These are phyloP conservation scores for Dreissena rostriformis DNA, from an alignment of 1,140 invertebrate genomes.

Conservation along the genomic window DNA sequence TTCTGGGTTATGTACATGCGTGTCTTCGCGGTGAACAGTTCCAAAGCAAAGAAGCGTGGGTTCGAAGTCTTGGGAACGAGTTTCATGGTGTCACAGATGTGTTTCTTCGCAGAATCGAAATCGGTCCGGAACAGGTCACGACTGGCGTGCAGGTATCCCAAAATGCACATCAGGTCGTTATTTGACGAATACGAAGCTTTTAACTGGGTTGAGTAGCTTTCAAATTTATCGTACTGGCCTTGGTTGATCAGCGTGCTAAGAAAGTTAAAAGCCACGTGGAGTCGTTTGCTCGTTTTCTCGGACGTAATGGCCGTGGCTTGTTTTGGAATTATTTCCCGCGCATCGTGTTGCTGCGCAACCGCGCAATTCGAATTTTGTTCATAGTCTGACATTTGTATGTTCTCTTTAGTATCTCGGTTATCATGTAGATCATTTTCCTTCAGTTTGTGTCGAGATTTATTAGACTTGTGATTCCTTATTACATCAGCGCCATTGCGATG, in stretches of 20 bases:
- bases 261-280: constrained; percentile 58
- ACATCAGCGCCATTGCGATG: too few species aligned
- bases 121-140: constrained; percentile 56
- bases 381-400: too few species aligned
- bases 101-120: constrained; percentile 56
- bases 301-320: constrained; percentile 3
- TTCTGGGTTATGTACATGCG: constrained; percentile 59
- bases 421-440: too few species aligned
- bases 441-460: too few species aligned
- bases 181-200: constrained; percentile 26
- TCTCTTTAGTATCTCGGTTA: too few species aligned
- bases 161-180: constrained; percentile 56
- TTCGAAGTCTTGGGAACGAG: constrained; percentile 56
- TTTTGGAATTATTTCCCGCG: background rate
- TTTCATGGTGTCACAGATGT: constrained; percentile 46
- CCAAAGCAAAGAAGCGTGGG: constrained; percentile 58
- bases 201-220: constrained; percentile 27
- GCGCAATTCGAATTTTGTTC: too few species aligned
- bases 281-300: constrained; percentile 23
- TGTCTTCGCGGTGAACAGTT: constrained; percentile 60
- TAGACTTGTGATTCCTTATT: too few species aligned
- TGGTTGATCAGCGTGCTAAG: constrained; percentile 63
- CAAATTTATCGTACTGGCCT: constrained; percentile 54
- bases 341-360: too few species aligned
- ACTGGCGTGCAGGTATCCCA: constrained; percentile 57